Evolutionary conservation across 2,113 vertebrate species (phyloP).

Genomic region (Rhinoderma darwinii): DNA sequence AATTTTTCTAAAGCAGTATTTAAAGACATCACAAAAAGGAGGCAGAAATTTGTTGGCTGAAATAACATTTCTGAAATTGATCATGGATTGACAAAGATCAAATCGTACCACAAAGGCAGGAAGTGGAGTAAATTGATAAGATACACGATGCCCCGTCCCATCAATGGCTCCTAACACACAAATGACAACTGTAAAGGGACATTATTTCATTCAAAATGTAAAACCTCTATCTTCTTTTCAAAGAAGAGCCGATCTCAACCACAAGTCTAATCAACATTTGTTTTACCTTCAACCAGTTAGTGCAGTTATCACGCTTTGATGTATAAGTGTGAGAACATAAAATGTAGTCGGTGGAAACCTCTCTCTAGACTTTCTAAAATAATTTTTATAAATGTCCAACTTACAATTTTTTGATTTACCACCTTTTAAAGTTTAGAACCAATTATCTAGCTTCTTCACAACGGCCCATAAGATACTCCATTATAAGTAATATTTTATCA

Average conservation of each 20-base stretch:
- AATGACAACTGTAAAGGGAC: neutral
- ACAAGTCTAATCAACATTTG: neutral
- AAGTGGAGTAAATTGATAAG: no score
- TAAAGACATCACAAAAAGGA: neutral
- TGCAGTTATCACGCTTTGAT: neutral
- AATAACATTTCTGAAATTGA: neutral
- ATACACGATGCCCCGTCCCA: neutral
- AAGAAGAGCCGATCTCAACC: neutral
- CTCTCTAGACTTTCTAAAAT: neutral
- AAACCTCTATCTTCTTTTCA: neutral
- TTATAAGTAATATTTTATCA: neutral
- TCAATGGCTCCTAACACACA: neutral
- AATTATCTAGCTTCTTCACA: neutral
- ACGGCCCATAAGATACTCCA: neutral
- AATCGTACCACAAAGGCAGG: neutral
- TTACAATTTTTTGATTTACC: neutral
- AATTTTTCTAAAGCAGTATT: constrained; percentile 19
- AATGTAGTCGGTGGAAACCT: neutral
- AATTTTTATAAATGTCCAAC: neutral
- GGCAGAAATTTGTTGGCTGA: neutral
- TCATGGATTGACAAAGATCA: neutral
- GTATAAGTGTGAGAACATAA: neutral
- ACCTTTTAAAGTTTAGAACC: neutral
- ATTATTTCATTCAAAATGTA: neutral
- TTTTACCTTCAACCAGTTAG: neutral